These are phyloP conservation scores for Oscheius sp. DNA, from an alignment of 2,888 invertebrate genomes.

Conservation along the genomic window DNA sequence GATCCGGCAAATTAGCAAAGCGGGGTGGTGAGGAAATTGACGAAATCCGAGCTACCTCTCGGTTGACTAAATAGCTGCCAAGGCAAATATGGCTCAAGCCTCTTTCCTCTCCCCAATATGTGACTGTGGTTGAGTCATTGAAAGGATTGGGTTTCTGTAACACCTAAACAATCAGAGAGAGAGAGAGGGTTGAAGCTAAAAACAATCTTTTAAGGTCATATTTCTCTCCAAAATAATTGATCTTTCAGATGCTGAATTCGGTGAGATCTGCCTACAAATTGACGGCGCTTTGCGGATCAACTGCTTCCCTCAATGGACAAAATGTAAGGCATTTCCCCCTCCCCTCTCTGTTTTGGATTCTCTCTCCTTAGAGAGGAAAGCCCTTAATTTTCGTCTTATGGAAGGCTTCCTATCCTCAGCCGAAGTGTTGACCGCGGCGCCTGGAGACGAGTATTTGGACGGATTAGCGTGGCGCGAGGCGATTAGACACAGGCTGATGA, in stretches of 20 bases:
- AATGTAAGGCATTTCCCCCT: constrained; percentile 33
- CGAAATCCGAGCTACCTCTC: constrained; percentile 31
- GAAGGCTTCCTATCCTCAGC: constrained; percentile 1
- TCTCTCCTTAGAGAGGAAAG: not conserved
- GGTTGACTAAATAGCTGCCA: constrained; percentile 30
- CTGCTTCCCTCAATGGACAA: constrained; percentile 42
- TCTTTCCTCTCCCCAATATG: constrained; percentile 8
- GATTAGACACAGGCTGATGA: constrained; percentile 30
- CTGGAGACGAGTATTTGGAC: constrained; percentile 29
- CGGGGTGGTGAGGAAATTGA: constrained; percentile 34
- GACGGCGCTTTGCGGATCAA: constrained; percentile 77
- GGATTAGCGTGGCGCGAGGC: constrained; percentile 32
- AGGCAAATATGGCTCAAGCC: constrained; percentile 26
- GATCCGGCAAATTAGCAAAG: constrained; percentile 13
- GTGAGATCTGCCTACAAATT: constrained; percentile 83
- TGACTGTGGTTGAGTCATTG: constrained; percentile 6
- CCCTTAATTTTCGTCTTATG: not conserved
- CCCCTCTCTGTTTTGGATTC: no score
- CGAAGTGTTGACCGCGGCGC: constrained; percentile 20
- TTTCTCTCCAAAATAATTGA: no score
- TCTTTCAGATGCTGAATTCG: constrained; percentile 75
- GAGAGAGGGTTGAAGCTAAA: no score
- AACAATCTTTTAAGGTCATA: no score
- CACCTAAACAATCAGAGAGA: not conserved
- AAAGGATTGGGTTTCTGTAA: not conserved